phyloP scores from a whole-genome alignment of 2,888 invertebrate species.

The Zootermopsis nevadensis region DNA sequence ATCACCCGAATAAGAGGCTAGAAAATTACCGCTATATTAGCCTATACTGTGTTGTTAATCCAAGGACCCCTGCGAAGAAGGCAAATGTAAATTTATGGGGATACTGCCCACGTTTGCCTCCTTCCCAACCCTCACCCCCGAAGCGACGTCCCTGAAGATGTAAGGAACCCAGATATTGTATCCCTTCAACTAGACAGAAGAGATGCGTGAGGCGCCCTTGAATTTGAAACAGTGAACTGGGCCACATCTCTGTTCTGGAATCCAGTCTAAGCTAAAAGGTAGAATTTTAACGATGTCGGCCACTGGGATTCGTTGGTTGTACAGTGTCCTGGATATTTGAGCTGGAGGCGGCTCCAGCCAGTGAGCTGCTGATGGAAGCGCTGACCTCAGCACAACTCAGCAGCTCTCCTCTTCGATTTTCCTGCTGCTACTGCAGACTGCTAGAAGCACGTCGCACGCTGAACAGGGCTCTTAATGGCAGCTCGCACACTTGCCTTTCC shows the following conservation, averaged over 20 bases:
- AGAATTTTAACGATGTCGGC: slow-evolving; percentile 20
- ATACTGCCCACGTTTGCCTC: too few species aligned
- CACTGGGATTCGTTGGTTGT: slow-evolving; percentile 25
- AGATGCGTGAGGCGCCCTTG: too few species aligned
- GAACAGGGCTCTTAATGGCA: background rate
- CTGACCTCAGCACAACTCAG: slow-evolving; percentile 38
- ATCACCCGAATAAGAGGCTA: too few species aligned
- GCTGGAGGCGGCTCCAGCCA: slow-evolving; percentile 32
- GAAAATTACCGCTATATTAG: too few species aligned
- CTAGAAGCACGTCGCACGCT: slow-evolving; percentile 23
- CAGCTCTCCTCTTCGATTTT: slow-evolving; percentile 41
- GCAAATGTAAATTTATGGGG: too few species aligned
- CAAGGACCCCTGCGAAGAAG: too few species aligned
- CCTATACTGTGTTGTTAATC: too few species aligned
- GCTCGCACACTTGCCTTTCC: background rate
- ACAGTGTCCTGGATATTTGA: slow-evolving; percentile 32
- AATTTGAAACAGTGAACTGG: background rate
- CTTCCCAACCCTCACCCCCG: too few species aligned
- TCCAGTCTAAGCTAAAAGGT: background rate
- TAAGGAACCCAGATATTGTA: too few species aligned
- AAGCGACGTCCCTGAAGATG: too few species aligned
- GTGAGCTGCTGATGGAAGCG: slow-evolving; percentile 32
- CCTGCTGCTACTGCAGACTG: slow-evolving; percentile 23
- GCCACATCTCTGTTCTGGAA: background rate
- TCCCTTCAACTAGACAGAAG: too few species aligned